These are phyloP conservation scores for Eclectus roratus DNA, from an alignment of 2,113 vertebrate genomes.

Conservation along the genomic window DNA sequence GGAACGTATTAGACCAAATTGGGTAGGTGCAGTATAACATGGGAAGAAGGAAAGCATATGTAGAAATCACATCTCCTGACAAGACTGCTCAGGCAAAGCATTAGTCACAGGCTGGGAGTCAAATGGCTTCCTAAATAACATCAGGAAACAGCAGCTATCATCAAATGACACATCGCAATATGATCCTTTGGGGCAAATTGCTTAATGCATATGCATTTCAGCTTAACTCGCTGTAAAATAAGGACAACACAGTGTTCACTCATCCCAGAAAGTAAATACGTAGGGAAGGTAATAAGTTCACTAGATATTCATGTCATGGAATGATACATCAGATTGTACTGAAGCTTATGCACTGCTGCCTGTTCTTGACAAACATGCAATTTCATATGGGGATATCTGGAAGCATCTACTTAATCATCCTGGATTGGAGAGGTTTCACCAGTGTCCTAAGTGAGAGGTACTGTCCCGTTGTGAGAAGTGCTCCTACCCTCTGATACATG, in stretches of 20 bases:
- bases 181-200: constrained; percentile 32
- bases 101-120: constrained; percentile 42
- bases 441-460: neutral
- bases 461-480: fast-evolving
- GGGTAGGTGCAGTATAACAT: neutral
- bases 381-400: neutral
- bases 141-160: constrained; percentile 25
- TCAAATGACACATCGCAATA: neutral
- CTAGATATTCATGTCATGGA: neutral
- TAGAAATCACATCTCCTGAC: constrained; percentile 43
- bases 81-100: constrained; percentile 43
- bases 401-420: neutral
- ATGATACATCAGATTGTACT: neutral
- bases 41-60: neutral
- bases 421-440: neutral
- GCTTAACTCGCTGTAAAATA: constrained; percentile 28
- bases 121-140: constrained; percentile 35
- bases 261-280: constrained; percentile 1
- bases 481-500: neutral
- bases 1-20: neutral
- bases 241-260: constrained; percentile 24
- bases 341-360: neutral
- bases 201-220: constrained; percentile 54
- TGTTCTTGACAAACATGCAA: neutral
- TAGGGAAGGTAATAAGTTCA: neutral